Evolutionary conservation across 2,113 vertebrate genomes (phyloP), one percentile per base, ranked within the genome.

Genomic region (Aleadryas rufinucha): DNA sequence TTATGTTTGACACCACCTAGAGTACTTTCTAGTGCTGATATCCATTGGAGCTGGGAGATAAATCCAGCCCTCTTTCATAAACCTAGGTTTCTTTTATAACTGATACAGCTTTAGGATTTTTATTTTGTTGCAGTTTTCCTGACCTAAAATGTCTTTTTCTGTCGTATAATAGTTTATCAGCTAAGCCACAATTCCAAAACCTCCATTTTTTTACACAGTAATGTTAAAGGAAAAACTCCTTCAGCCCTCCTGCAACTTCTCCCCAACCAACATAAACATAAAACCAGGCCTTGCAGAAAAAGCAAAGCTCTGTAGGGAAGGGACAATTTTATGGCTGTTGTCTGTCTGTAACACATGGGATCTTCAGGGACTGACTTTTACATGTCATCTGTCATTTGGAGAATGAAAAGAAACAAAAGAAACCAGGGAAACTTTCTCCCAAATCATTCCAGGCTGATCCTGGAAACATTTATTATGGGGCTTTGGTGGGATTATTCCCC

Each of bases 341-440:
- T 61, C 66, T 63, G 66, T 23, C 59, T 44, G 79, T 47, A 85
- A 59, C 0, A 3, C 63, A 33, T 2, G 24, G 52, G 66, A 69
- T 76, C 69, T 76, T 88, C 30, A 47, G 79, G 68, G 30, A 65
- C 87, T 50, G 85, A 59, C 50, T 83, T 84, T 42, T 74, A 30
- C 39, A 35, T 24, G 4, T 85, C 87, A 30, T 74, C 84, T 88
- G 59, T 85, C 93, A 91, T 87, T 54, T 10, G 2, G 44, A 86
- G 78, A 30, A 59, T 28, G 75, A 93, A 77, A 91, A 80, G 72
- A 68, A 96, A 91, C 80, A 89, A 89, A 92, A 92, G 75, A 85
- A 90, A 91, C 66, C 63, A 87, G 50, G 45, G 85, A 86, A 77
- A 94, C 78, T 96, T 97, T 90, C 91, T 85, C 93, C 47, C 50